Base-by-base conservation (phyloP, 2,797 vertebrate species). In the Myotis vivesi region DNA sequence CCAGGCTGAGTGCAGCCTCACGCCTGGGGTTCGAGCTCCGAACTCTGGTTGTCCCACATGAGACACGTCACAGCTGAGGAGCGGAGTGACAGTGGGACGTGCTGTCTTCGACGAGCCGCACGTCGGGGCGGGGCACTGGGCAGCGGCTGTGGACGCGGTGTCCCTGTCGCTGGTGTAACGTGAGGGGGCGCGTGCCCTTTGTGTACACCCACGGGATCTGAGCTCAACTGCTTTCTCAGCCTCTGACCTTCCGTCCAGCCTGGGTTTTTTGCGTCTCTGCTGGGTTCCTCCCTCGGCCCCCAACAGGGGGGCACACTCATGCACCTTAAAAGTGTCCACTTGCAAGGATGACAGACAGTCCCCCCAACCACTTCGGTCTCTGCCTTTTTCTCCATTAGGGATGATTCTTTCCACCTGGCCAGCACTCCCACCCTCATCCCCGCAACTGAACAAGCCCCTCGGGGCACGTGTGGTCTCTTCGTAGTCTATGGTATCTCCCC, bases 181-280 rank as follows among this genome's bases (percentile, higher is more conserved):
- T 1, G 17, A 9, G 1, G 57, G 87, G 17, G 22, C 28, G 0
- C 6, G 4, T 1, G 23, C 73, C 36, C n/a, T 44, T 1, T 6
- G 33, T 12, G 0, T 2, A 0, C 10, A 3, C 22, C 6, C 0
- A 0, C 23, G 64, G 30, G 10, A 12, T 11, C 57, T 9, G 57
- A 10, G 55, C 55, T 25, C 25, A 53, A 5, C 51, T 80, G 33
- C 36, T 68, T 66, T 76, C 49, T 51, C 2, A 13, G 73, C 25
- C n/a, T n/a, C 30, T 64, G 88, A 28, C 25, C 13, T 49, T 44
- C 55, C 1, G 22, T 38, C 49, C 0, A 16, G 5, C 57, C 15
- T 33, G 73, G 12, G 44, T 16, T 86, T 49, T 81, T 41, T 59
- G 44, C n/a, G 5, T 66, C 5, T 66, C 5, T 66, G 36, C 57